Base-by-base conservation (phyloP, 2,888 invertebrate species). In the Drosophila crucigera region DNA sequence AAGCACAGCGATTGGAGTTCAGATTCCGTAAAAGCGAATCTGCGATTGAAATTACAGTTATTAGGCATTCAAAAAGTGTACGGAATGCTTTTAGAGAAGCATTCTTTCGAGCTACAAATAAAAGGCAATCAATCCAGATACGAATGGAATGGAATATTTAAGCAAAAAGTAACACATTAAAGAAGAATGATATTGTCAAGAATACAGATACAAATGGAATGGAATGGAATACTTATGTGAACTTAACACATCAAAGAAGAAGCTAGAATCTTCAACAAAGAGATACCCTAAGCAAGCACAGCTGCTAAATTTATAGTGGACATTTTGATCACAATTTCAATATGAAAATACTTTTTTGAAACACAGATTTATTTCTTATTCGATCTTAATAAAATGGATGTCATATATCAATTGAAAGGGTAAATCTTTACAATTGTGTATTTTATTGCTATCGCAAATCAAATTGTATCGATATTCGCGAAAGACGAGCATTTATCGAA, bases 1-100 rank as follows among this genome's bases (percentile, higher is more conserved):
- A 37, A 28, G 25, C n/a, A 52, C 3, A 55, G 49, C 55, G 55
- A 55, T 41, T 31, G 49, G 50, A 74, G 75, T 41, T 67, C 49
- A 43, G 41, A 19, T 58, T 33, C 25, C 22, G 25, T 22, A 41
- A 28, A 28, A 33, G 39, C 30, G 22, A 35, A 43, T 10, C n/a
- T 43, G 9, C 16, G 47, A 47, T 47, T 47, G 47, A 28, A 47
- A 47, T 25, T 47, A 47, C 47, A 47, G 47, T 10, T 25, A 47
- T 47, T 47, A 47, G 9, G 47, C 47, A 47, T 25, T 47, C 47
- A 47, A 9, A 47, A 47, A 25, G 47, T 25, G 47, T 47, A 2
- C 47, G 47, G 7, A 25, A 47, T 47, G 22, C 47, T 22, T 47
- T 22, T 22, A 2, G 22, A 47, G 47, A 22, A 16, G 25, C 47